phyloP scores from a whole-genome alignment of 2,113 vertebrate genomes.

The Nettapus auritus region DNA sequence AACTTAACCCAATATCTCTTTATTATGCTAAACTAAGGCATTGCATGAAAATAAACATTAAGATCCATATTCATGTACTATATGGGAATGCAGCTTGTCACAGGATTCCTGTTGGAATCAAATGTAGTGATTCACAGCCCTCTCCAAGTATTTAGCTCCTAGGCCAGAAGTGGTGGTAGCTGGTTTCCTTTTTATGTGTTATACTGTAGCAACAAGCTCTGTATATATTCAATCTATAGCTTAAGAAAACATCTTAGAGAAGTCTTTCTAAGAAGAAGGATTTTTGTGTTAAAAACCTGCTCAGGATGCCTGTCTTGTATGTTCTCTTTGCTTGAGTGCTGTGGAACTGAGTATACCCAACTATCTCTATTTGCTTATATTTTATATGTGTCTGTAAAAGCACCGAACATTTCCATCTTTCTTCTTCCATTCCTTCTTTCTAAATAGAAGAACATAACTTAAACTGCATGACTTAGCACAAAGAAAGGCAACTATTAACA shows the following conservation, averaged over 20 bases:
- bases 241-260: not conserved
- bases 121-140: not conserved
- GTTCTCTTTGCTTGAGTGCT: not conserved
- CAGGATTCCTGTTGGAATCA: not conserved
- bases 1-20: not conserved
- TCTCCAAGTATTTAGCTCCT: not conserved
- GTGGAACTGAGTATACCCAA: not conserved
- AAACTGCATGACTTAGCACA: not conserved
- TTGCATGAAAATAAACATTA: not conserved
- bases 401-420: not conserved
- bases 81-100: not conserved
- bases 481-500: conserved; percentile 18
- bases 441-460: not conserved
- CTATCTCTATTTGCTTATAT: not conserved
- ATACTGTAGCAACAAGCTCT: not conserved
- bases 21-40: not conserved
- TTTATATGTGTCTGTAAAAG: not conserved
- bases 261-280: not conserved
- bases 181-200: not conserved
- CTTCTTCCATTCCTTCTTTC: not conserved
- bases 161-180: not conserved
- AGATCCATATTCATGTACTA: not conserved
- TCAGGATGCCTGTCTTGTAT: not conserved
- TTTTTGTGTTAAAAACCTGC: not conserved
- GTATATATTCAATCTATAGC: not conserved